These are phyloP conservation scores for Leuciscus waleckii DNA, from an alignment of 2,797 vertebrate species.

Conservation along the genomic window DNA sequence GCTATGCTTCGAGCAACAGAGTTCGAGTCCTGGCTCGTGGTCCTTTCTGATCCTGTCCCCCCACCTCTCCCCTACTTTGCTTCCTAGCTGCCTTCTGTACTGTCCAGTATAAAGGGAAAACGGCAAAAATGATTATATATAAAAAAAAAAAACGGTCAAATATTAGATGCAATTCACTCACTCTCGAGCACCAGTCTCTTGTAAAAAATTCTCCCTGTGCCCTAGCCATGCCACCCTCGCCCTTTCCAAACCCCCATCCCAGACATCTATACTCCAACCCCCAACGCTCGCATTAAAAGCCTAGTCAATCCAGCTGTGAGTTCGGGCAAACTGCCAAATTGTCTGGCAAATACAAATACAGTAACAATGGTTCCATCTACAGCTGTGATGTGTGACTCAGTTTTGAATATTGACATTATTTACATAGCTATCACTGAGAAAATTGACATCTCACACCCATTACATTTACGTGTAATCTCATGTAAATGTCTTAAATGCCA, in stretches of 20 bases:
- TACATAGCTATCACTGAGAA: conserved; percentile 43
- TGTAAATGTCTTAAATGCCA: background rate
- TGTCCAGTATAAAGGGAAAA: background rate
- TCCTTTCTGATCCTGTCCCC: conserved; percentile 6
- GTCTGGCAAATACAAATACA: conserved; percentile 59
- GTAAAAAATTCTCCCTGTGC: background rate
- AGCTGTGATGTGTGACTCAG: background rate
- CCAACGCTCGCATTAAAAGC: conserved; percentile 52
- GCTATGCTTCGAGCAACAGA: background rate
- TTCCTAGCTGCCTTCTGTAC: background rate
- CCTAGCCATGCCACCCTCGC: conserved; percentile 35
- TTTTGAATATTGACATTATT: conserved; percentile 1
- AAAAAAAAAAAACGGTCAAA: background rate
- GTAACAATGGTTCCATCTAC: conserved; percentile 25
- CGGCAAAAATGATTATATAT: background rate
- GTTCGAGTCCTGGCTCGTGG: background rate
- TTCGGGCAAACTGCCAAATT: conserved; percentile 70
- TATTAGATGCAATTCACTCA: background rate
- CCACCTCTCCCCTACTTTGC: background rate
- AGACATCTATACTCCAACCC: conserved; percentile 36
- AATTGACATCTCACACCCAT: conserved; percentile 38
- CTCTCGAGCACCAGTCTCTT: background rate
- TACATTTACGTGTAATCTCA: background rate
- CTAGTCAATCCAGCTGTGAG: conserved; percentile 74
- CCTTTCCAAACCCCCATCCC: conserved; percentile 37